These are phyloP conservation scores for Serripes groenlandicus DNA, from an alignment of 2,888 invertebrate genomes.

Conservation along the genomic window DNA sequence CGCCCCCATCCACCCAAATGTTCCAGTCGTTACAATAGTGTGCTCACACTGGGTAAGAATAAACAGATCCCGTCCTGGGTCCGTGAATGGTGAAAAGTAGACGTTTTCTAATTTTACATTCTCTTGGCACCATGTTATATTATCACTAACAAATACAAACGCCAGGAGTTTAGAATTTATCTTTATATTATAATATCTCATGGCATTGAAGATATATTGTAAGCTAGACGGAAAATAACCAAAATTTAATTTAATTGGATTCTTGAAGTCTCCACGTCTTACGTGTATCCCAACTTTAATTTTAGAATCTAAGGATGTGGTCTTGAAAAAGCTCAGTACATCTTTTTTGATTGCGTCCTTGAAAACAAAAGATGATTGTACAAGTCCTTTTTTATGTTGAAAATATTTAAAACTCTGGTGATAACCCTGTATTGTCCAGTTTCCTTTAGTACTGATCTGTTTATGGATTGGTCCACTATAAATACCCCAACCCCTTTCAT, in stretches of 20 bases:
- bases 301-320: conserved; percentile 11
- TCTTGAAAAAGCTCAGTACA: conserved; percentile 35
- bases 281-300: conserved; percentile 64
- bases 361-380: conserved; percentile 67
- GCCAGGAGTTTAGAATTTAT: conserved; percentile 43
- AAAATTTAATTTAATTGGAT: conserved; percentile 15
- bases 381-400: conserved; percentile 35
- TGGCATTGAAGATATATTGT: conserved; percentile 63
- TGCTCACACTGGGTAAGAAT: conserved; percentile 82
- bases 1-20: no score
- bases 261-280: conserved; percentile 69
- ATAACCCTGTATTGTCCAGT: conserved; percentile 71
- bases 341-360: conserved; percentile 39
- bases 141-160: conserved; percentile 74
- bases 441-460: conserved; percentile 3
- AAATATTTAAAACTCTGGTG: conserved; percentile 78
- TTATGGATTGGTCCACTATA: background rate
- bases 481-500: background rate
- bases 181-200: conserved; percentile 65
- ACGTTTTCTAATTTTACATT: conserved; percentile 55
- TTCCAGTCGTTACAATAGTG: conserved; percentile 85
- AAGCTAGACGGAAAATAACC: conserved; percentile 71
- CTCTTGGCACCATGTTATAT: conserved; percentile 65
- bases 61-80: conserved; percentile 66
- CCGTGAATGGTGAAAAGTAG: conserved; percentile 49